These are phyloP conservation scores for rat (Rattus norvegicus) DNA, from an alignment of 2,113 vertebrate genomes.

Conservation along the genomic window GRCr8 NC_086039.1:73639001-73639500, in stretches of 20 bases:
- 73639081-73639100: constrained; percentile 24
- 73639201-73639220: constrained; percentile 47
- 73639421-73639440: constrained; percentile 50
- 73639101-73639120: constrained; percentile 41
- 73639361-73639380: constrained; percentile 9
- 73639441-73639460: constrained; percentile 24
- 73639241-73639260: neutral
- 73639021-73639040: constrained; percentile 51
- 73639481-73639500: constrained; percentile 4
- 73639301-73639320: constrained; percentile 52
- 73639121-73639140: constrained; percentile 33
- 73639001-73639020: constrained; percentile 41
- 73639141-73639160: neutral
- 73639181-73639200: constrained; percentile 28
- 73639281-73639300: constrained; percentile 50
- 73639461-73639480: constrained; percentile 40
- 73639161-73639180: neutral
- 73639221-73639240: constrained; percentile 46
- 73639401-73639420: constrained; percentile 40
- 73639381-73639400: constrained; percentile 17
- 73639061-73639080: constrained; percentile 32
- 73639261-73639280: constrained; percentile 58
- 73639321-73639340: constrained; percentile 10
- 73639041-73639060: neutral
- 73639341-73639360: constrained; percentile 50